These are phyloP conservation scores for Taenaris catops DNA, from an alignment of 2,888 invertebrate genomes.

Conservation along the genomic window DNA sequence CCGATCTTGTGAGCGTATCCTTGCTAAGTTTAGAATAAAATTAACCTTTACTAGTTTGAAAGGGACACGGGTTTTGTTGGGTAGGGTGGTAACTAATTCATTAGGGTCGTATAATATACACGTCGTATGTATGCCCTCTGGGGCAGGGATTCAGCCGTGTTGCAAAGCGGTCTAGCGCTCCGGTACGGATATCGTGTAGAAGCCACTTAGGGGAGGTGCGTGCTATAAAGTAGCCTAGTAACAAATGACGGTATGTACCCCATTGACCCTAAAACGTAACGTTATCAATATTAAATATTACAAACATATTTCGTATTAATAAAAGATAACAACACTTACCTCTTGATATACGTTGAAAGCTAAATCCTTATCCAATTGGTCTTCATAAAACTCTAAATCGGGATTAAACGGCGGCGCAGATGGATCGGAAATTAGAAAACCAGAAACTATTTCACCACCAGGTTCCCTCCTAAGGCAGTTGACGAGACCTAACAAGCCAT, in stretches of 20 bases:
- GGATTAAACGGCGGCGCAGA: slow-evolving; percentile 83
- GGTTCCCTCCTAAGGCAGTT: slow-evolving; percentile 92
- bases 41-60: no score
- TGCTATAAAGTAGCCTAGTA: slow-evolving; percentile 73
- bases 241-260: slow-evolving; percentile 93
- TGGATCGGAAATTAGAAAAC: slow-evolving; percentile 82
- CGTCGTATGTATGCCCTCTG: no score
- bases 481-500: slow-evolving; percentile 92
- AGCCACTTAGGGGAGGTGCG: slow-evolving; percentile 83
- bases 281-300: not conserved
- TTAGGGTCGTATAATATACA: no score
- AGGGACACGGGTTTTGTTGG: no score
- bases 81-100: no score
- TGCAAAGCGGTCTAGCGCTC: no score
- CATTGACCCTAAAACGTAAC: slow-evolving; percentile 62
- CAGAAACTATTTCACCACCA: slow-evolving; percentile 82
- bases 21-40: no score
- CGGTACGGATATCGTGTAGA: no score
- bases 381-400: slow-evolving; percentile 81
- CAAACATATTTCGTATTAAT: no score
- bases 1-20: no score
- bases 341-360: slow-evolving; percentile 88
- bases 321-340: slow-evolving; percentile 53
- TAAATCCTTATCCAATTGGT: slow-evolving; percentile 85
- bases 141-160: no score